phyloP scores from a whole-genome alignment of 2,797 vertebrate genomes.

The Rhinogobio ventralis region DNA sequence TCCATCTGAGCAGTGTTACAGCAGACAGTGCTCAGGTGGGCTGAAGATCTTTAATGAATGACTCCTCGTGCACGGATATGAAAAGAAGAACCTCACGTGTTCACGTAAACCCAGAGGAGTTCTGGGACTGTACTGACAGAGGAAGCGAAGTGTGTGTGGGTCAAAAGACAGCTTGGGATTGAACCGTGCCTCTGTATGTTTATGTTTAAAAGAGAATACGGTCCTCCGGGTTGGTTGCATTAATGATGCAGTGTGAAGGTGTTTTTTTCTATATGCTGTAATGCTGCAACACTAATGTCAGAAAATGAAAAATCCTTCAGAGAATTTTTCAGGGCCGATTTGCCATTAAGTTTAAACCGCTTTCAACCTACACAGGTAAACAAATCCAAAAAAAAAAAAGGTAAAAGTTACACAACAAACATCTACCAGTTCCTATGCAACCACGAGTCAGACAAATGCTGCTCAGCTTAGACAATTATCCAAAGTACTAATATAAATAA shows the following conservation, averaged over 20 bases:
- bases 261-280: background rate
- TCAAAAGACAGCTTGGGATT: constrained; percentile 7
- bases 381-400: background rate
- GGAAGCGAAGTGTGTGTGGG: background rate
- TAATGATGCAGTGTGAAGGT: constrained; percentile 1
- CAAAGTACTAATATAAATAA: background rate
- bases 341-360: background rate
- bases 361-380: background rate
- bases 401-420: background rate
- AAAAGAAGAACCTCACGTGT: constrained; percentile 26
- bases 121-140: background rate
- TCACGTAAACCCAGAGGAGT: constrained; percentile 36
- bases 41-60: constrained; percentile 51
- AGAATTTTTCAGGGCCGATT: constrained; percentile 14
- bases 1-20: constrained; percentile 53
- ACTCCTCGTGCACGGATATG: constrained; percentile 42
- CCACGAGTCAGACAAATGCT: background rate
- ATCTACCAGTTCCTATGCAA: background rate
- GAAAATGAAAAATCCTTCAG: background rate
- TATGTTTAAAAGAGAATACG: background rate
- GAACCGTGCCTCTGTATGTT: background rate
- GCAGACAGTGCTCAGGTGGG: constrained; percentile 53
- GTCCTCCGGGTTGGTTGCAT: background rate
- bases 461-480: background rate
- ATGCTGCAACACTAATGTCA: background rate